These are phyloP conservation scores for Elanoides forficatus DNA, from an alignment of 2,113 vertebrate genomes.

Conservation along the genomic window DNA sequence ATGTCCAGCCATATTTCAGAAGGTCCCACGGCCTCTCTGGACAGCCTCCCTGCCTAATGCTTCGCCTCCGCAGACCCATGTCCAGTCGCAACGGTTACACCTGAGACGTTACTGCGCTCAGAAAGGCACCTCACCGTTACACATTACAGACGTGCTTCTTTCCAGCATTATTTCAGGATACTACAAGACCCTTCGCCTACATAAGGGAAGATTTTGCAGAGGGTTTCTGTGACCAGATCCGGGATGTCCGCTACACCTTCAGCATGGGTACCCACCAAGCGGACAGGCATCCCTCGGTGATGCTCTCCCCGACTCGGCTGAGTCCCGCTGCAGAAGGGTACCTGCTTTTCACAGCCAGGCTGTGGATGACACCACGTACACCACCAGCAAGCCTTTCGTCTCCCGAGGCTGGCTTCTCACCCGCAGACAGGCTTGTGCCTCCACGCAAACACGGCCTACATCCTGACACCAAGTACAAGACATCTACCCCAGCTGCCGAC, in stretches of 20 bases:
- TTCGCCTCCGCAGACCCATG: background rate
- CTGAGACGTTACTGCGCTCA: accelerated
- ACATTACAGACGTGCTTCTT: accelerated
- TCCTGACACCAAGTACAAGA: background rate
- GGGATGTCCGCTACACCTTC: background rate
- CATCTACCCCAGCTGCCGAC: background rate
- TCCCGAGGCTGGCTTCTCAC: background rate
- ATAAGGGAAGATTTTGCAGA: background rate
- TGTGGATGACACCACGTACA: background rate
- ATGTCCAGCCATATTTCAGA: background rate
- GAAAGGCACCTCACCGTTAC: background rate
- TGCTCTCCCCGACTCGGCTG: background rate
- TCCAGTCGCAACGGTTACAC: background rate
- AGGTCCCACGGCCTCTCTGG: background rate
- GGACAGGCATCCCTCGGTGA: background rate
- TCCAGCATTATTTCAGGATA: accelerated
- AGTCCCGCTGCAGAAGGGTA: background rate
- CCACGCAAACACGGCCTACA: background rate
- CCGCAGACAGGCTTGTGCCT: background rate
- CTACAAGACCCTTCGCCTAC: accelerated
- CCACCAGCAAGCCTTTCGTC: background rate
- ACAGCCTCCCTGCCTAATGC: background rate
- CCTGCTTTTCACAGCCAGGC: background rate
- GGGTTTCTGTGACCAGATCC: background rate
- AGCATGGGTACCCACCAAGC: background rate